Base-by-base conservation (phyloP, 2,797 vertebrate species). In the Austrolebias charrua region DNA sequence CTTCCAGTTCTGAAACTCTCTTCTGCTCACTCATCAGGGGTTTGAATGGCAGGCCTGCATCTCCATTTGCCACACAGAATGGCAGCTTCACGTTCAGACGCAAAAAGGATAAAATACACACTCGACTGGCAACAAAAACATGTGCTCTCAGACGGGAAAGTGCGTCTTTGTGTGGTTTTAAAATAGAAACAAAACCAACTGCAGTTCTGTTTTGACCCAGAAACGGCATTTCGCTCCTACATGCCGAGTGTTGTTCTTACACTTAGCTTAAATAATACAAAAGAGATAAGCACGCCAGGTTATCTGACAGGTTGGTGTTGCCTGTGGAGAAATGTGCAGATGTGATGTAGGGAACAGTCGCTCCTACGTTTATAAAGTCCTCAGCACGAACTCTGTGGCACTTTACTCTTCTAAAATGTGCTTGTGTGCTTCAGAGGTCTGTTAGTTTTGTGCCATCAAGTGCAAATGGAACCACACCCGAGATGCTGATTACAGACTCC, bases 181-280 rank as follows among this genome's bases (percentile, higher is more conserved):
- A 59, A 73, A 82, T 63, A 76, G 73, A 80, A 61, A 44, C 48
- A 50, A 72, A 68, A 57, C 55, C 59, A 35, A 61, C 38, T 29
- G 50, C 52, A 59, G n/a, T 62, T 63, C 38, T 73, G 73, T 54
- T 50, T 60, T 73, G 87, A 88, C 83, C 88, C 78, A 88, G 83
- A 87, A 89, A 88, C 35, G 80, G 56, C 40, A 16, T 66, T 65
- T 63, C 19, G 52, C 58, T 67, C 45, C 55, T 31, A 72, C 63
- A 19, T 6, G 6, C 55, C 31, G 43, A 40, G 18, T 61, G 51
- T 45, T 51, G 16, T 50, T 15, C 61, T 46, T 49, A 33, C 28
- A 18, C 16, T 55, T 45, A 4, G 16, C 35, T 15, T 56, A 8
- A 13, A 38, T 33, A 14, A 18, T 19, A 19, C 6, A 6, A 19